phyloP scores from a whole-genome alignment of 2,797 vertebrate species.

The Acomys russatus region DNA sequence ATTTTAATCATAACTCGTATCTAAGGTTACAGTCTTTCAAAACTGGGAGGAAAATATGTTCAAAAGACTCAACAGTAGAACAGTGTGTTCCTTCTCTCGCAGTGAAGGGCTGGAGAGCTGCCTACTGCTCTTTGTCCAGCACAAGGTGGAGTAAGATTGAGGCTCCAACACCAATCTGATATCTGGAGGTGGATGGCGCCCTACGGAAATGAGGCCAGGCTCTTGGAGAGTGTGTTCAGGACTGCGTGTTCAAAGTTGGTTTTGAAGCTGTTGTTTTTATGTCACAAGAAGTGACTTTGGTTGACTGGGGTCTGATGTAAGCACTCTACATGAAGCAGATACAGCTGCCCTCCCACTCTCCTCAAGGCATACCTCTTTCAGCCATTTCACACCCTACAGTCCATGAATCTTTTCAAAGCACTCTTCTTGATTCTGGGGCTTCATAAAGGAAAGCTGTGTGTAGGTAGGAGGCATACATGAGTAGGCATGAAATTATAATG shows the following conservation, averaged over 20 bases:
- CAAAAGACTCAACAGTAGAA: neutral
- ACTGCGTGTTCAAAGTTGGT: neutral
- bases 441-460: neutral
- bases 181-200: neutral
- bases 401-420: fast-evolving
- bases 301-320: too few species aligned
- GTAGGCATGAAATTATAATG: neutral
- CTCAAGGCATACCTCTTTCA: fast-evolving
- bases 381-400: neutral
- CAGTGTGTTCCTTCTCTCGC: too few species aligned
- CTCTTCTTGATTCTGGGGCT: neutral
- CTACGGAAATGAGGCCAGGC: neutral
- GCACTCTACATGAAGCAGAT: neutral
- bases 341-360: neutral
- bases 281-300: neutral
- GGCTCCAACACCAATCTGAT: neutral
- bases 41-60: neutral
- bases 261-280: neutral
- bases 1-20: neutral
- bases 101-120: neutral
- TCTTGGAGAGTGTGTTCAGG: neutral
- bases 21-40: neutral
- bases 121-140: neutral
- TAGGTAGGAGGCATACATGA: neutral
- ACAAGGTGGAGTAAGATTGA: too few species aligned